Percentiles rank a stretch among this genome's conserved stretches.
Evolutionary conservation across 2,797 vertebrate genomes (phyloP).

Genomic region (Prionace glauca): DNA sequence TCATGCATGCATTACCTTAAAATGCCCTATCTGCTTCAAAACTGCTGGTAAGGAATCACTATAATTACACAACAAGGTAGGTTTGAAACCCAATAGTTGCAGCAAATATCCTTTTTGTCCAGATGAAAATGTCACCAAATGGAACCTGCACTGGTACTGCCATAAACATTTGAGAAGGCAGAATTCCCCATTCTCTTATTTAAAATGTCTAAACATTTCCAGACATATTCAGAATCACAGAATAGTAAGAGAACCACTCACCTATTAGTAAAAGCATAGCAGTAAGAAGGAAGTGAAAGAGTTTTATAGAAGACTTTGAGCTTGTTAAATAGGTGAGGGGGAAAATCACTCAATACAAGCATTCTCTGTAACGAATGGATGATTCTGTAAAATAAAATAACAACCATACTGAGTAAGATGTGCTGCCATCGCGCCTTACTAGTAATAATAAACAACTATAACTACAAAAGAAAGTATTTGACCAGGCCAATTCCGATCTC

Average conservation of each 20-base stretch:
- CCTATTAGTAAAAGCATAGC: conserved; percentile 49
- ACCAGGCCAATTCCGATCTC: background rate
- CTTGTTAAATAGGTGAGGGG: conserved; percentile 45
- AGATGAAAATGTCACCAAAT: background rate
- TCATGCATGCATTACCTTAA: too few relatives aligned
- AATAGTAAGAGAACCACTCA: conserved; percentile 30
- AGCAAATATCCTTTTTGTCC: background rate
- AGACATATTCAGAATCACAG: background rate
- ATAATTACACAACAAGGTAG: background rate
- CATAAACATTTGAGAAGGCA: background rate
- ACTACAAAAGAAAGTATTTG: background rate
- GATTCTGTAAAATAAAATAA: conserved; percentile 44
- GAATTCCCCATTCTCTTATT: background rate
- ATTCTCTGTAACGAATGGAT: conserved; percentile 49
- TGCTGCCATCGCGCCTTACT: background rate
- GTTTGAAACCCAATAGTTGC: background rate
- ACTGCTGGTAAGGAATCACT: too few relatives aligned
- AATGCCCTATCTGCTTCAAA: background rate
- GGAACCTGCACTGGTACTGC: background rate
- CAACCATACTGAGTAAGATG: background rate
- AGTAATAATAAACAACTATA: background rate
- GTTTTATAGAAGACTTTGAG: conserved; percentile 48
- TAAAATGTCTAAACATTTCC: background rate
- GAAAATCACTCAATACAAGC: conserved; percentile 52
- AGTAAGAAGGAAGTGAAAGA: conserved; percentile 48